phyloP scores from a whole-genome alignment of 2,797 vertebrate species.

The Parauchenoglanis ngamensis region DNA sequence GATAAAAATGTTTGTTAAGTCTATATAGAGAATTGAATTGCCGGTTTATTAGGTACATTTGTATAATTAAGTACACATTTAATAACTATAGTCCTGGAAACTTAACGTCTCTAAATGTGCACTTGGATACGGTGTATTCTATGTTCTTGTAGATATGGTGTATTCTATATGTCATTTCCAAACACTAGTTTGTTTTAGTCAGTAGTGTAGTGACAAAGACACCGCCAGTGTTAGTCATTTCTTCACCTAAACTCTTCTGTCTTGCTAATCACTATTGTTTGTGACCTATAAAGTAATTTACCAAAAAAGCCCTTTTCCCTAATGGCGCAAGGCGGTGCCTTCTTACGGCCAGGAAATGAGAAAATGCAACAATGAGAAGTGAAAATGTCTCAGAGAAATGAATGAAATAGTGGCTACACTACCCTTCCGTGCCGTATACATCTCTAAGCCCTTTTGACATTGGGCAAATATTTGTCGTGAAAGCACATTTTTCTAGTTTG shows the following conservation, averaged over 20 bases:
- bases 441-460: conserved; percentile 34
- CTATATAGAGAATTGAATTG: background rate
- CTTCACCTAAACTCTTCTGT: conserved; percentile 3
- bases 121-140: background rate
- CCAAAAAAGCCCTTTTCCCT: conserved; percentile 29
- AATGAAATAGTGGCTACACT: background rate
- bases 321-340: conserved; percentile 13
- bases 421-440: background rate
- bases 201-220: background rate
- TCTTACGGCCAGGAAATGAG: background rate
- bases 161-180: background rate
- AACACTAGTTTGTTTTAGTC: background rate
- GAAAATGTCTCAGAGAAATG: background rate
- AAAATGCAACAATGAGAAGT: background rate
- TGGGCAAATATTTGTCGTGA: conserved; percentile 64
- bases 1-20: background rate
- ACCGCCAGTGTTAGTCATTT: background rate
- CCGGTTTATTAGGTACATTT: background rate
- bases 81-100: background rate
- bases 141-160: too few relatives aligned
- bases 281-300: conserved; percentile 34
- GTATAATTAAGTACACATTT: background rate
- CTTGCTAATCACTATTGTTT: conserved; percentile 22
- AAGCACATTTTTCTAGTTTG: conserved; percentile 60
- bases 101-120: background rate